Evolutionary conservation across 35 echinoderm and acorn worm genomes (phyloP).

Genomic region (Strongylocentrotus purpuratus): DNA sequence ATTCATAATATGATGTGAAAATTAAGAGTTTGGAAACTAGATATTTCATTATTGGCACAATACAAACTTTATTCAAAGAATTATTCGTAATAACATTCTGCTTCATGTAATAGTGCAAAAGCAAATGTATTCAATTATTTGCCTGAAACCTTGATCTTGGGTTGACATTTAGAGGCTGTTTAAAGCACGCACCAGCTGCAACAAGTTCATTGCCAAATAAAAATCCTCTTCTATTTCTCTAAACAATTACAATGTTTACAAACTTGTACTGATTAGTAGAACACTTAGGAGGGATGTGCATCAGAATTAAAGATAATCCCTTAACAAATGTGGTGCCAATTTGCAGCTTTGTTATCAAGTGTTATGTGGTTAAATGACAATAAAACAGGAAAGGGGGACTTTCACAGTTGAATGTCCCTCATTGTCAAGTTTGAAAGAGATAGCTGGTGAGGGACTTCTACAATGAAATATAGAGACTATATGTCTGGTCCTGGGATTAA

Average conservation of each 20-base stretch:
- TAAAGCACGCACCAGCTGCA: not conserved
- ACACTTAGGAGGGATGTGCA: not conserved
- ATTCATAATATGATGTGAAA: too few species aligned
- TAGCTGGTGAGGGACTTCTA: not conserved
- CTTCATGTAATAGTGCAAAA: too few species aligned
- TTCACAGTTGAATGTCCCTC: constrained; percentile 9
- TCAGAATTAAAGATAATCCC: not conserved
- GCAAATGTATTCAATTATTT: too few species aligned
- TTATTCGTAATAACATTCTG: too few species aligned
- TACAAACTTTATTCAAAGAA: too few species aligned
- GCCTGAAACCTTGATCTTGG: too few species aligned
- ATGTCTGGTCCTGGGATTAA: not conserved
- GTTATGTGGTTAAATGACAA: not conserved
- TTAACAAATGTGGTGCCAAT: constrained; percentile 11
- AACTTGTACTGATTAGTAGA: not conserved
- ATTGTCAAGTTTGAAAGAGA: not conserved
- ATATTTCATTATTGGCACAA: too few species aligned
- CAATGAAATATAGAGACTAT: not conserved
- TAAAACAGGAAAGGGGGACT: not conserved
- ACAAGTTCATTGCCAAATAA: not conserved
- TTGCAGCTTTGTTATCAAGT: not conserved
- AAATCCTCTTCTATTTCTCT: not conserved
- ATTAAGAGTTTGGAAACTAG: too few species aligned
- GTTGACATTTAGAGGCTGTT: not conserved
- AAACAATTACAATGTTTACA: not conserved